Percentiles rank a stretch among this genome's conserved stretches.
These are phyloP conservation scores for Phortica magna DNA, from an alignment of 2,888 invertebrate genomes.

Conservation along the genomic window DNA sequence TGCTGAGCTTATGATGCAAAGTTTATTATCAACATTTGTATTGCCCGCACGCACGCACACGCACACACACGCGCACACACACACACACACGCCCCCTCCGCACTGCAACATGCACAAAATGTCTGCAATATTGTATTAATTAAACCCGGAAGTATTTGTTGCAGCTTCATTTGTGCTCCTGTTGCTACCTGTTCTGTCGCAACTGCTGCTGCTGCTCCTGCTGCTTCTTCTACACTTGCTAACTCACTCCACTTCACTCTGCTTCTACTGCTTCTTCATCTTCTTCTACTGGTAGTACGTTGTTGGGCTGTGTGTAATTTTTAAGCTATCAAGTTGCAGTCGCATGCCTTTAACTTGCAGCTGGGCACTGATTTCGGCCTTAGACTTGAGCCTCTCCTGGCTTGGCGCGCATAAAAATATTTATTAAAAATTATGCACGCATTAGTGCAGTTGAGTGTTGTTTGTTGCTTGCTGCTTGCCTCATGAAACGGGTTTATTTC, in stretches of 20 bases:
- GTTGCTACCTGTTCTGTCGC: slow-evolving; percentile 41
- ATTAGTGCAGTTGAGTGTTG: slow-evolving; percentile 54
- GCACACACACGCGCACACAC: neutral
- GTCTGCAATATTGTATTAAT: slow-evolving; percentile 61
- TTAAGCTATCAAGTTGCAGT: slow-evolving; percentile 30
- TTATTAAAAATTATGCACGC: slow-evolving; percentile 73
- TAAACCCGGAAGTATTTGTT: slow-evolving; percentile 73
- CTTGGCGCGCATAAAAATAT: slow-evolving; percentile 52
- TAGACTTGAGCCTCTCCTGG: slow-evolving; percentile 40
- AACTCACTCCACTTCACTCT: neutral
- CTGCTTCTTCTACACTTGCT: neutral
- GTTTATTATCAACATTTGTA: slow-evolving; percentile 20
- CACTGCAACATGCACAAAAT: neutral
- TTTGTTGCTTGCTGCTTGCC: neutral
- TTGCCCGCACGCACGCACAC: too few relatives aligned
- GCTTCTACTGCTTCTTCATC: too few relatives aligned
- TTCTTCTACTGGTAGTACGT: too few relatives aligned
- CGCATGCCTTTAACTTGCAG: slow-evolving; percentile 47
- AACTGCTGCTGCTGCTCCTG: neutral
- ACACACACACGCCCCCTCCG: neutral
- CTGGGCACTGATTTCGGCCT: neutral
- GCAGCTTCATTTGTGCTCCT: slow-evolving; percentile 43
- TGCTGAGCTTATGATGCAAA: slow-evolving; percentile 29
- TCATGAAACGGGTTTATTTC: slow-evolving; percentile 17
- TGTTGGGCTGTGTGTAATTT: slow-evolving; percentile 6